Base-by-base conservation (phyloP, 2,797 vertebrate genomes). In the Crenuchus spilurus region DNA sequence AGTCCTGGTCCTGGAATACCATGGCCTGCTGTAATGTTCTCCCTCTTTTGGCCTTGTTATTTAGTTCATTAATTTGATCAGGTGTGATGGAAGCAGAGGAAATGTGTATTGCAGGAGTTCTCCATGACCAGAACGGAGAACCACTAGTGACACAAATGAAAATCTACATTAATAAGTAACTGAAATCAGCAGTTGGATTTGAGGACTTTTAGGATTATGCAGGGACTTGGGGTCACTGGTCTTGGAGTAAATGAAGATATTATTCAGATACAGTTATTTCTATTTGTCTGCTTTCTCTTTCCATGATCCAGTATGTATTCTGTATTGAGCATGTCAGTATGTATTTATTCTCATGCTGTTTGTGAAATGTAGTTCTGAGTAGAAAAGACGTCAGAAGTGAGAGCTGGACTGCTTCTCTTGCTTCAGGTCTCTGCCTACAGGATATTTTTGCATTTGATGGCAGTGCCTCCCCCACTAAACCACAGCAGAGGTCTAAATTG, bases 381-480 rank as follows among this genome's bases (percentile, higher is more conserved):
- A 41, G 61, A 42, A 42, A 28, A 14, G 39, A 16, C 33, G 1
- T 51, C 9, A 11, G n/a, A 49, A 39, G 28, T 51, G 31, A 14
- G n/a, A 33, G n/a, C 18, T n/a, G 39, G 39, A 4, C 14, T 61
- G 39, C 35, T 35, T 39, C 52, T 67, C 33, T 74, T 13, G 7
- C 48, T 42, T 18, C 31, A 16, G 65, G 31, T n/a, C 44, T 20
- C n/a, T 51, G 71, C 78, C 66, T 41, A 78, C 14, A 81, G 68
- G 86, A 82, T 91, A 88, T 91, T 90, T 90, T 86, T 91, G 89
- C 26, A 20, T 86, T 76, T 64, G 70, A 55, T 11, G 51, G 70
- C 82, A 74, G 69, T 83, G 79, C 85, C 80, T 86, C 88, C 82
- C 79, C 85, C 85, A 57, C 83, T 61, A 84, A 87, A 87, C 91